phyloP scores from a whole-genome alignment of 2,113 vertebrate genomes.

The human (Homo sapiens) region DNA sequence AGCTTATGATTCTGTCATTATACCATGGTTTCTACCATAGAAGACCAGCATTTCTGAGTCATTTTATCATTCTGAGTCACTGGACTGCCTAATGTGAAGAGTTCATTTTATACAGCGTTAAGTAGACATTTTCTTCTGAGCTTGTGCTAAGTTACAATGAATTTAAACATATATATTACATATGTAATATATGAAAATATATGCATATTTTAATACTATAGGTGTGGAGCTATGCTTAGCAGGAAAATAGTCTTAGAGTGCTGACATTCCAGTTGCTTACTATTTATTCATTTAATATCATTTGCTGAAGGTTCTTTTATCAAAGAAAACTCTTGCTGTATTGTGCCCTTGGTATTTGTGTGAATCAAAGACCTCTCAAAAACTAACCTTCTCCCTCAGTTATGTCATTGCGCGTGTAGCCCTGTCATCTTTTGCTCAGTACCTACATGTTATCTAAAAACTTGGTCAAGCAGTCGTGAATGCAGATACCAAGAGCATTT shows the following conservation, averaged over 20 bases:
- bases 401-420: background rate
- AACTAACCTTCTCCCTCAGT: background rate
- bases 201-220: background rate
- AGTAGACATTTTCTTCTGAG: background rate
- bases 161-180: background rate
- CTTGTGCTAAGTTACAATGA: constrained; percentile 11
- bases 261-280: background rate
- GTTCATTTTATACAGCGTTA: background rate
- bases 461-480: background rate
- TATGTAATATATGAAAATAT: background rate
- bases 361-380: background rate
- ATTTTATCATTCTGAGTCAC: background rate
- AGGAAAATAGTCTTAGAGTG: background rate
- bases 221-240: background rate
- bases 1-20: background rate
- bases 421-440: background rate
- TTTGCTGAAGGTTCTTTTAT: background rate
- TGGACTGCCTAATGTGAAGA: background rate
- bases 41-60: background rate
- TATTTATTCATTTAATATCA: background rate
- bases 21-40: background rate
- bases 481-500: background rate
- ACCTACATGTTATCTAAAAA: background rate
- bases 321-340: background rate
- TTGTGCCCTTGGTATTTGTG: background rate